A percentile compares a stretch with the other conserved stretches of the same genome.
These are phyloP conservation scores for Notothenia coriiceps DNA, from an alignment of 2,113 vertebrate species.

Conservation along the genomic window DNA sequence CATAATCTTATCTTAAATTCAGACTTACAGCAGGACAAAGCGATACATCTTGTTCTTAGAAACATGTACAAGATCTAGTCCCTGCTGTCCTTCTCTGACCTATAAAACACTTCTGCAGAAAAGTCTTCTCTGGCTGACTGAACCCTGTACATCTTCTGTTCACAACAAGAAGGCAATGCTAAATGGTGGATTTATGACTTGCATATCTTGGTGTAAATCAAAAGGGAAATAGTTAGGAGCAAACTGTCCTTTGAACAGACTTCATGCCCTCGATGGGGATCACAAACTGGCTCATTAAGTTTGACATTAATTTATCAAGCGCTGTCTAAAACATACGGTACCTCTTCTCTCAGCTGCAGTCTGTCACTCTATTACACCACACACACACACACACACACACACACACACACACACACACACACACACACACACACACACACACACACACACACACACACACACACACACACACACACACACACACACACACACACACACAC, in stretches of 20 bases:
- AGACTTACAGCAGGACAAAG: background rate
- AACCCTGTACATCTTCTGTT: background rate
- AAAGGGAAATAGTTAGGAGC: conserved; percentile 3
- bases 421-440: no score
- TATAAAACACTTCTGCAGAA: background rate
- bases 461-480: no score
- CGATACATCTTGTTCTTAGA: background rate
- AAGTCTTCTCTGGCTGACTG: background rate
- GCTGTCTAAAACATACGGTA: background rate
- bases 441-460: no score
- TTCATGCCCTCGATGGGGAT: background rate
- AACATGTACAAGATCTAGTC: background rate
- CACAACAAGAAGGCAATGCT: background rate
- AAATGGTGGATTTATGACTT: background rate
- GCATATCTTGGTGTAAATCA: background rate
- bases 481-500: no score
- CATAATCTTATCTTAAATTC: background rate
- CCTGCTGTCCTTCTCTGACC: background rate
- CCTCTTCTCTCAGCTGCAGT: conserved; percentile 31
- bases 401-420: no score
- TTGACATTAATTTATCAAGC: conserved; percentile 16
- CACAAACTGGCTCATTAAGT: conserved; percentile 10
- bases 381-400: background rate
- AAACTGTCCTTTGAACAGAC: conserved; percentile 15
- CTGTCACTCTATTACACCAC: background rate